Evolutionary conservation across 2,113 vertebrate species (phyloP), one percentile per base, ranked within the genome.

Genomic region (Rhinopomastus cyanomelas): DNA sequence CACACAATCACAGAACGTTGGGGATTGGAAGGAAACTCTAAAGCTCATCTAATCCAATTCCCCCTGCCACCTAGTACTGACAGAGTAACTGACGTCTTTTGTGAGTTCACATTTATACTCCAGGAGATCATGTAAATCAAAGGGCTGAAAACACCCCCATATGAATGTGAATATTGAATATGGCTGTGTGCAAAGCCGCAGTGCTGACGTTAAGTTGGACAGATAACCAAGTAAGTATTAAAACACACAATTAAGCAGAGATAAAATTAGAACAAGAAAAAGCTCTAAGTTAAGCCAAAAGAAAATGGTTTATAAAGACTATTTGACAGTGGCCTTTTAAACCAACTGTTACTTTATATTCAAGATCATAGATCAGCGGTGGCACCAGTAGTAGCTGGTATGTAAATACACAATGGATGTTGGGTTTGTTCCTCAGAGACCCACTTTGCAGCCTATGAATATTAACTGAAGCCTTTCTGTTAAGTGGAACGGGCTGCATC

Each of bases 181-280:
- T 0, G 0, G 30, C 55, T 92, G 39, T 81, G 89, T 68, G 80
- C 69, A 81, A 92, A 89, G 57, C 83, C 89, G 76, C 76, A 81
- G 53, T 3, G 2, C 51, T 78, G 83, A 76, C 62, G 71, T 73
- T 75, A 78, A 85, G 90, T 92, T 76, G 59, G 32, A 42, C 42
- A 88, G 69, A 88, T 89, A 95, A 89, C 91, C 77, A 88, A 80
- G 30, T 86, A 88, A 87, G 56, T 72, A 90, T 88, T 91, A 93
- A 86, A 92, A 39, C 56, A 85, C 62, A 64, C 44, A 65, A 76
- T 86, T 93, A 90, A 62, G 59, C 48, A 88, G 59, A 81, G 62
- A 69, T 79, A 88, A 88, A 92, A 88, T 92, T 83, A 86, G 86
- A 83, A 55, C 11, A 69, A 51, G 51, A 62, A 87, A 85, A 80